A percentile compares a stretch with the other conserved stretches of the same genome.
Conservation (phyloP, 2,113 vertebrate species). For the Nothocercus julius region DNA sequence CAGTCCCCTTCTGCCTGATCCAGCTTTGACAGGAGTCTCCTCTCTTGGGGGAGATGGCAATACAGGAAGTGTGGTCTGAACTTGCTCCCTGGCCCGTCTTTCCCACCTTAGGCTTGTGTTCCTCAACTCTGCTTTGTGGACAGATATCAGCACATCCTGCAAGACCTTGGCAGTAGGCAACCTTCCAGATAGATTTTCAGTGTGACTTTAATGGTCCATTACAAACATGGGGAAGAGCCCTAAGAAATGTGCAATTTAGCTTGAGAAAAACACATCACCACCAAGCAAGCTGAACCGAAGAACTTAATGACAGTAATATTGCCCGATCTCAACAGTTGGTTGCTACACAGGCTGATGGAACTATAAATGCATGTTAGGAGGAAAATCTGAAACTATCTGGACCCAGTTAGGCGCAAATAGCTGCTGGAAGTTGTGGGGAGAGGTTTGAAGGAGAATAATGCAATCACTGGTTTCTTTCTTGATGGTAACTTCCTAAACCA, state of each 20-base stretch:
- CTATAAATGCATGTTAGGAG: constrained; percentile 8
- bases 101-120: neutral
- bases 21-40: neutral
- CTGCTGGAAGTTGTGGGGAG: neutral
- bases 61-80: neutral
- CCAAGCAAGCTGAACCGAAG: accelerated
- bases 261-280: neutral
- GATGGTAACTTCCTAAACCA: neutral
- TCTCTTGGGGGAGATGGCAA: accelerated
- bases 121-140: neutral
- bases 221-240: neutral
- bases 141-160: neutral
- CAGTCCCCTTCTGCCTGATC: neutral
- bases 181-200: neutral
- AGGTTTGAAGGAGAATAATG: constrained; percentile 25
- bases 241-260: constrained; percentile 3
- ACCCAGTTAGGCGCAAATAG: neutral
- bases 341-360: neutral
- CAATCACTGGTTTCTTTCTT: neutral
- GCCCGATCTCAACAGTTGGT: constrained; percentile 11
- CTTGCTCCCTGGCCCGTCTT: neutral
- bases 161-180: neutral
- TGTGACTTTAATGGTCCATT: neutral
- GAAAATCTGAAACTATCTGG: constrained; percentile 31
- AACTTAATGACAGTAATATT: neutral